A percentile compares a stretch with the other conserved stretches of the same genome.
These are phyloP conservation scores for Onychostruthus taczanowskii DNA, from an alignment of 2,113 vertebrate genomes.

Conservation along the genomic window DNA sequence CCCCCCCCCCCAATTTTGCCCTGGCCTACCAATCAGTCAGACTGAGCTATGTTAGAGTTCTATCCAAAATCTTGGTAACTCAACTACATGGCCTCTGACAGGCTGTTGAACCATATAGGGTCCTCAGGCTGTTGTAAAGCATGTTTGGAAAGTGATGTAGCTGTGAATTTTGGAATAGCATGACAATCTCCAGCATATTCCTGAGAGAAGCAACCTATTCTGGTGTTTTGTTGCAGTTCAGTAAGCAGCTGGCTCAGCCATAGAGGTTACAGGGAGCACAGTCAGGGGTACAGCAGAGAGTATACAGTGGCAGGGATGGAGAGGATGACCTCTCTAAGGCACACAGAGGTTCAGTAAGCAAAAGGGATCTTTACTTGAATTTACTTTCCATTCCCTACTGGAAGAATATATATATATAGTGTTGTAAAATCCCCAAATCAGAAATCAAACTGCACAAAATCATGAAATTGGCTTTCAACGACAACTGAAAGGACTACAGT, in stretches of 20 bases:
- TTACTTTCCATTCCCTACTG: not conserved
- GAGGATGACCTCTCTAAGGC: not conserved
- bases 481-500: not conserved
- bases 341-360: not conserved
- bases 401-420: not conserved
- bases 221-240: not conserved
- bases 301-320: not conserved
- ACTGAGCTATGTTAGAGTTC: not conserved
- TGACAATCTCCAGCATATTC: not conserved
- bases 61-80: not conserved
- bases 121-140: not conserved
- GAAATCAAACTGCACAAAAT: not conserved
- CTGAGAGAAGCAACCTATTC: not conserved
- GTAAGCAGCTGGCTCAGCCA: not conserved
- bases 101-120: not conserved
- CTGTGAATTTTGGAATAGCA: not conserved
- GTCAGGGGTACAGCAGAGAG: not conserved
- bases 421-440: not conserved
- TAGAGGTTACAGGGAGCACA: not conserved
- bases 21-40: not conserved
- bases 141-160: not conserved
- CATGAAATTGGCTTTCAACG: not conserved
- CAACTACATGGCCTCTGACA: not conserved
- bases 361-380: not conserved
- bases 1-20: accelerated